A percentile compares a stretch with the other conserved stretches of the same genome.
Conservation (phyloP, 2,888 invertebrate species). For the Rapana venosa region DNA sequence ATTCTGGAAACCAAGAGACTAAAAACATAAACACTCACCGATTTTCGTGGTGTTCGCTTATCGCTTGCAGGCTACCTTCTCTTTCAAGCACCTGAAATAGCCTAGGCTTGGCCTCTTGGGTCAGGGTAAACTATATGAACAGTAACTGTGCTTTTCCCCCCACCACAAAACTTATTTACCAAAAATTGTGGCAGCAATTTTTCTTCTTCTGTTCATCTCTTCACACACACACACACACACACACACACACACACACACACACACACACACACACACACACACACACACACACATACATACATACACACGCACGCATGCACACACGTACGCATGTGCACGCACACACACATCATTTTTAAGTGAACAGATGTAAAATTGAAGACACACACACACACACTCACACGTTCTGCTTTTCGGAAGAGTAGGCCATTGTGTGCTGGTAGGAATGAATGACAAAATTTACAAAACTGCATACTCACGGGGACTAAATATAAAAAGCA, state of each 20-base stretch:
- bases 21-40: neutral
- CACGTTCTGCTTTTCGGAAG: no score
- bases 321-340: neutral
- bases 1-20: neutral
- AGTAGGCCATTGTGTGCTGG: no score
- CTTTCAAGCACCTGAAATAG: constrained; percentile 35
- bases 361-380: no score
- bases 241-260: no score
- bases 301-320: neutral
- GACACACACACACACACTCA: no score
- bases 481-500: no score
- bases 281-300: neutral
- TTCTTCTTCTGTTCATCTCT: neutral
- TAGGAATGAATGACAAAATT: no score
- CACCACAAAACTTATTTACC: neutral
- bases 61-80: constrained; percentile 23
- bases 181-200: neutral
- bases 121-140: neutral
- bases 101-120: neutral
- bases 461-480: no score
- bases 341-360: neutral
- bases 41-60: neutral
- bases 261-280: no score
- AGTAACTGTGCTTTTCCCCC: neutral
- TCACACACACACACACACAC: no score